These are phyloP conservation scores for Apantesis nais DNA, from an alignment of 2,888 invertebrate species.

Conservation along the genomic window DNA sequence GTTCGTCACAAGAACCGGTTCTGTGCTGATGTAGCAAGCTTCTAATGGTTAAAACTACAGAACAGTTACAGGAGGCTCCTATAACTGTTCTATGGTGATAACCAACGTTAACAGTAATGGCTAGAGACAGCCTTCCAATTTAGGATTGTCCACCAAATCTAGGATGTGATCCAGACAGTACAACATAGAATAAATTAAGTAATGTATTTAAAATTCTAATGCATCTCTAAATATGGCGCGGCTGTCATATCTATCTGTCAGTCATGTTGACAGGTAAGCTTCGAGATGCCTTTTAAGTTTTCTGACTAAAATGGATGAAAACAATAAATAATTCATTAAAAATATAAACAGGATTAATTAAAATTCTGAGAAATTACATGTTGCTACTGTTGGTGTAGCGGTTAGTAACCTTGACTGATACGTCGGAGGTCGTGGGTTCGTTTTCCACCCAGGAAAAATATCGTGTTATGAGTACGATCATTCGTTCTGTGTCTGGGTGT, in stretches of 20 bases:
- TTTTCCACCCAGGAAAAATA: too few relatives aligned
- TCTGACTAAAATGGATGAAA: neutral
- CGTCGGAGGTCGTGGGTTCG: too few relatives aligned
- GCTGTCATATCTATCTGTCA: conserved; percentile 1
- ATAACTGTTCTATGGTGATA: too few relatives aligned
- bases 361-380: neutral
- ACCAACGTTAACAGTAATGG: too few relatives aligned
- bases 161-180: neutral
- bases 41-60: too few relatives aligned
- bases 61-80: too few relatives aligned
- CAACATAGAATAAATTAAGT: neutral
- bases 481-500: too few relatives aligned
- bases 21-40: too few relatives aligned
- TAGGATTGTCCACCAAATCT: neutral
- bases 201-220: neutral
- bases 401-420: too few relatives aligned
- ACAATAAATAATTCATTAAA: neutral
- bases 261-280: neutral
- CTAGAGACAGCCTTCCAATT: neutral
- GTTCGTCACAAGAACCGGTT: too few relatives aligned
- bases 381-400: neutral
- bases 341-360: neutral
- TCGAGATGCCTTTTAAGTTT: conserved; percentile 1
- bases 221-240: neutral
- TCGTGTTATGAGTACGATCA: too few relatives aligned